Base-by-base conservation (phyloP, 1,140 invertebrate species). In the Drosophila oshimai region DNA sequence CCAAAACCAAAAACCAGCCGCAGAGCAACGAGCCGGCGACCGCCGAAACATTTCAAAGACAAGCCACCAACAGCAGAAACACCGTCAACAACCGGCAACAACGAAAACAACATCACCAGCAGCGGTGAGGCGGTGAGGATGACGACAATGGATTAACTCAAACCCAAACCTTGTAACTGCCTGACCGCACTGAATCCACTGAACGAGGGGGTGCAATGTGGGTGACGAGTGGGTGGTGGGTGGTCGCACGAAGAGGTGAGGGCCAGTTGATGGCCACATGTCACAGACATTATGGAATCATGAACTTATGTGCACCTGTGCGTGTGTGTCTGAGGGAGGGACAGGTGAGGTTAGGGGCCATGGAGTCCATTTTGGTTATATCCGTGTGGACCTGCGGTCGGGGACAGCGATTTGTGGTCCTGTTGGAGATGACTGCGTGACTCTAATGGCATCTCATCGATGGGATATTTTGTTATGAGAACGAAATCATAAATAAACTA, bases 221-320 rank as follows among this genome's bases (percentile, higher is more conserved):
- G 17, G 15, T 4, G 29, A 22, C n/a, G n/a, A 15, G 47, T 17
- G 9, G 13, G 34, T n/a, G 29, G 7, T 51, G 10, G 50, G 42
- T 20, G 10, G 53, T 18, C 3, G 33, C 13, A 37, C 10, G 22
- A 20, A 12, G 28, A 36, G n/a, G 10, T 39, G 70, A 58, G 61
- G 46, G 45, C 26, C 29, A 44, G 69, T 51, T 51, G 72, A 46
- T 26, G 53, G 57, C 55, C 81, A 68, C 75, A 86, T 80, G 80
- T 86, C 81, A 80, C 75, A 86, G 80, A 75, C 80, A 86, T 86
- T 86, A 86, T 86, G 61, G 71, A 86, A 75, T 86, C 80, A 86
- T 86, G 80, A 83, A 80, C 80, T 68, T 65, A 50, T 68, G 55
- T 44, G 17, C 57, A 76, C 53, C 73, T 60, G 64, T 33, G 42